Conservation (phyloP, 2,113 vertebrate species). For the Hippocampus abdominalis region DNA sequence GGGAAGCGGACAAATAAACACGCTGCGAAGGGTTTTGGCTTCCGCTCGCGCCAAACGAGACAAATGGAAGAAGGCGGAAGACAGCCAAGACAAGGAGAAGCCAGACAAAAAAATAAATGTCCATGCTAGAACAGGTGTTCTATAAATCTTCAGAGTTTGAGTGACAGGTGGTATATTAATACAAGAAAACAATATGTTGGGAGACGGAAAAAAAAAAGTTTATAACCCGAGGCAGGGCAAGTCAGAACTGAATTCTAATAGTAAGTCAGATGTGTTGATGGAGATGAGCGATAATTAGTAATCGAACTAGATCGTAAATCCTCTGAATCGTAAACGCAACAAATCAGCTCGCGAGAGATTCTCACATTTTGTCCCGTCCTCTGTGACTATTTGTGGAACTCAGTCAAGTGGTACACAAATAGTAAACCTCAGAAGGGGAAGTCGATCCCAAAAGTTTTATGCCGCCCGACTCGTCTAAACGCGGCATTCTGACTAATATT, state of each 20-base stretch:
- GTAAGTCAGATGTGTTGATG: too few species aligned
- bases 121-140: constrained; percentile 4
- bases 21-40: constrained; percentile 23
- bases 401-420: not conserved
- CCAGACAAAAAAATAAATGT: not conserved
- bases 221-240: not conserved
- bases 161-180: not conserved
- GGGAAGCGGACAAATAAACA: constrained; percentile 57
- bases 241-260: not conserved
- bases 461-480: too few species aligned
- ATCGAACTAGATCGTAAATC: too few species aligned
- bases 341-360: too few species aligned
- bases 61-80: not conserved
- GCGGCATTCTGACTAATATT: too few species aligned
- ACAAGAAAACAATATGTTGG: not conserved
- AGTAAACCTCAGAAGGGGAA: not conserved
- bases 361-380: too few species aligned
- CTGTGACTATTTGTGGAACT: too few species aligned
- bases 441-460: not conserved
- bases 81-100: constrained; percentile 2
- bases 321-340: too few species aligned
- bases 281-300: too few species aligned
- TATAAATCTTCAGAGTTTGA: not conserved
- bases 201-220: too few species aligned
- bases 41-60: not conserved